Evolutionary conservation across 2,797 vertebrate species (phyloP).

Genomic region (Diplodus sargus): DNA sequence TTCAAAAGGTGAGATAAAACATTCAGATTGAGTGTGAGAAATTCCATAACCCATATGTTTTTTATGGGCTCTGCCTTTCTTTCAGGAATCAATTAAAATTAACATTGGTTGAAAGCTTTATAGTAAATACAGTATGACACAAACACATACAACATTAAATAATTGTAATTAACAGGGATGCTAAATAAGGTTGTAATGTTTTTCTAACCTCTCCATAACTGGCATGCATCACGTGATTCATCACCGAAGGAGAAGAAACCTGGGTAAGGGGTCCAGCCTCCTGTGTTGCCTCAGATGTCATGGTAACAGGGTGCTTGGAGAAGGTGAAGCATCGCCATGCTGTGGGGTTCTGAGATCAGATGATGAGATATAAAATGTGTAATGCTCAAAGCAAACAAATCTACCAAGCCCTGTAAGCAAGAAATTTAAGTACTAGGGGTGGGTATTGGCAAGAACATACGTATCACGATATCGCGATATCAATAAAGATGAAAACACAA

Average conservation of each 20-base stretch:
- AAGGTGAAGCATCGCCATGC: constrained; percentile 95
- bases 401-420: no score
- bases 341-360: constrained; percentile 86
- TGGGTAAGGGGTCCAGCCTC: constrained; percentile 78
- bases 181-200: neutral
- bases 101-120: neutral
- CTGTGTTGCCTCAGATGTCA: constrained; percentile 72
- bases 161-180: neutral
- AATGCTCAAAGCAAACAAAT: neutral
- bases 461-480: no score
- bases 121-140: neutral
- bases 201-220: constrained; percentile 90
- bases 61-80: neutral
- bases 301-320: constrained; percentile 88
- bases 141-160: neutral
- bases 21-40: neutral
- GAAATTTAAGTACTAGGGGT: no score
- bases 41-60: neutral
- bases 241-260: constrained; percentile 87
- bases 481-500: no score
- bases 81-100: neutral
- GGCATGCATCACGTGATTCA: constrained; percentile 94
- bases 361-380: neutral
- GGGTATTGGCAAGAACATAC: no score
- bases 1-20: neutral